phyloP scores from a whole-genome alignment of 1,140 invertebrate species.

The Dysdera silvatica region DNA sequence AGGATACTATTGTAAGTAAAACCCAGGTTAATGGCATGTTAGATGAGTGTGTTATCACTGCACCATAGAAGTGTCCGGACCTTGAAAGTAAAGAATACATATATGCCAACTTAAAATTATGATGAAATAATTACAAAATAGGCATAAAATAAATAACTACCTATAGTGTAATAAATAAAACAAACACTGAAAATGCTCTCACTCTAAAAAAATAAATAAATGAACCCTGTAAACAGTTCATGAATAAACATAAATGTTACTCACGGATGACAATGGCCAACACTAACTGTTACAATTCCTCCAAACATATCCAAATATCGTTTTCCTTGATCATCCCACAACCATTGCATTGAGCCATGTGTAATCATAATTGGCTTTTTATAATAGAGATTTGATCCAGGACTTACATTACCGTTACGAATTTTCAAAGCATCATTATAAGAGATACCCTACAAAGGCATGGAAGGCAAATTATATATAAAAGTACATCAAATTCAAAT shows the following conservation, averaged over 20 bases:
- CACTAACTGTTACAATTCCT: constrained; percentile 91
- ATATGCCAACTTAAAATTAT: not conserved
- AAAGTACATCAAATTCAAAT: not conserved
- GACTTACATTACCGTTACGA: constrained; percentile 54
- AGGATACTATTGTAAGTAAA: no score
- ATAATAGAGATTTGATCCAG: constrained; percentile 66
- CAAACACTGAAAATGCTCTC: not conserved
- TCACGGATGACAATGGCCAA: constrained; percentile 98
- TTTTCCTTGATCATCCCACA: constrained; percentile 76
- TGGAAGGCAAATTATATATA: not conserved
- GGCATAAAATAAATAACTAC: not conserved
- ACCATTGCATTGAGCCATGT: constrained; percentile 82
- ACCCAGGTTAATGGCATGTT: no score
- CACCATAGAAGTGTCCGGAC: no score
- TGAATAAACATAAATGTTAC: no score
- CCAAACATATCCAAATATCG: constrained; percentile 91
- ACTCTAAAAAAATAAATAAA: not conserved
- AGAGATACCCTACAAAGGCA: constrained; percentile 13
- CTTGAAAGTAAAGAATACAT: no score
- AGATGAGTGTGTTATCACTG: no score
- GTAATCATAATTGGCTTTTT: constrained; percentile 73
- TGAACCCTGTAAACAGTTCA: not conserved
- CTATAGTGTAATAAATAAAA: not conserved
- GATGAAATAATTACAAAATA: not conserved
- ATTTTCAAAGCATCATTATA: constrained; percentile 11